These are phyloP conservation scores for Monarcha castaneiventris DNA, from an alignment of 2,113 vertebrate genomes.

Conservation along the genomic window DNA sequence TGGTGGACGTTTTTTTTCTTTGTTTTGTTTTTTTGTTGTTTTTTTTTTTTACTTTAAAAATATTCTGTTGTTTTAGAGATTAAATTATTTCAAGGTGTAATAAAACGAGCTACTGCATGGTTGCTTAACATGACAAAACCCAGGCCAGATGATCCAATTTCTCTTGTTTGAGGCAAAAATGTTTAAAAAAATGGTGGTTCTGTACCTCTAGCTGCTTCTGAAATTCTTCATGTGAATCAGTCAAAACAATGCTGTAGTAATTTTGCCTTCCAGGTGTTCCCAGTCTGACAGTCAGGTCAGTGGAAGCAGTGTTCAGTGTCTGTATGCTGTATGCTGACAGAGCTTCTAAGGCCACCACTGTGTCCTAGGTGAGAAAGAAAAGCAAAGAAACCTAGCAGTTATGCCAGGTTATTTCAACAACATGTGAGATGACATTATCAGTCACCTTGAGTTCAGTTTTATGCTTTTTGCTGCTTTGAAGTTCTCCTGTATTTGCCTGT, in stretches of 20 bases:
- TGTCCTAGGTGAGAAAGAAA: conserved; percentile 72
- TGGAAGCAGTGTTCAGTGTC: background rate
- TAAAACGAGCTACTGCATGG: background rate
- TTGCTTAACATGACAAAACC: background rate
- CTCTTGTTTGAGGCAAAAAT: background rate
- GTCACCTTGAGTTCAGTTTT: background rate
- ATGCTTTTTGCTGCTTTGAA: background rate
- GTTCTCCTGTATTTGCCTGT: background rate
- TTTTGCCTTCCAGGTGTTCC: conserved; percentile 5
- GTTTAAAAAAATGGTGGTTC: background rate
- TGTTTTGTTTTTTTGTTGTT: background rate
- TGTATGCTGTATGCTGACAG: conserved; percentile 73
- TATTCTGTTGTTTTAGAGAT: background rate
- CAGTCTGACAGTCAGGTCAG: conserved; percentile 54
- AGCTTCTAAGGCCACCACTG: conserved; percentile 80
- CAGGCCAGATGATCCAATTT: background rate
- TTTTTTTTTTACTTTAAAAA: background rate
- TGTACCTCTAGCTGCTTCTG: conserved; percentile 76
- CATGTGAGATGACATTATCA: background rate
- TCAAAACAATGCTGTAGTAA: conserved; percentile 35
- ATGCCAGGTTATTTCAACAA: background rate
- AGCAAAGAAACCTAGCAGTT: background rate
- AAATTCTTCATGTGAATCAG: conserved; percentile 27
- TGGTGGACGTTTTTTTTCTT: background rate
- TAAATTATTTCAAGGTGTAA: background rate